A percentile compares a stretch with the other conserved stretches of the same genome.
phyloP scores from a whole-genome alignment of 1,140 invertebrate genomes.

The Philotrypesis tridentata region DNA sequence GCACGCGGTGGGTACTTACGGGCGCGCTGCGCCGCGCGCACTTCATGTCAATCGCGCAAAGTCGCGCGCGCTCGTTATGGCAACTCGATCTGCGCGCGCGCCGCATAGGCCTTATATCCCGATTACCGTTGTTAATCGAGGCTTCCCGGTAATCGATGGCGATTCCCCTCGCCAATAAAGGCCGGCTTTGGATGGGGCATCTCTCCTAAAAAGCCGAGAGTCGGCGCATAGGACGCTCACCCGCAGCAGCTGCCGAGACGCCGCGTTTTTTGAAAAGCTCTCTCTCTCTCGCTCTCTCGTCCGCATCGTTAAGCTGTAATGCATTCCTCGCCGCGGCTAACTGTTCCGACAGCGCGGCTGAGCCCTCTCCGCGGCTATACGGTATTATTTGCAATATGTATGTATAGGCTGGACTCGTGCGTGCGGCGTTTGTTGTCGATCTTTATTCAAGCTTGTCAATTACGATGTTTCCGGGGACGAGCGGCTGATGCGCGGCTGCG shows the following conservation, averaged over 20 bases:
- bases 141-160: conserved; percentile 53
- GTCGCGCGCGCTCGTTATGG: conserved; percentile 57
- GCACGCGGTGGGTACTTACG: neutral
- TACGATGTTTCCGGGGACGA: neutral
- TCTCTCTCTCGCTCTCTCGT: no score
- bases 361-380: neutral
- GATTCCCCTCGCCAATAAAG: conserved; percentile 45
- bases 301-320: conserved; percentile 41
- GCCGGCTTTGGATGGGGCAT: conserved; percentile 13
- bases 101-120: conserved; percentile 57
- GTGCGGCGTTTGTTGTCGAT: neutral
- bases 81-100: conserved; percentile 60
- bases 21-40: neutral
- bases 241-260: neutral
- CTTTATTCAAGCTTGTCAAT: neutral
- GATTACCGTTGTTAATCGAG: conserved; percentile 60
- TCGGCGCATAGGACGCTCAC: neutral
- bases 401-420: no score
- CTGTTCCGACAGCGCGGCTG: neutral
- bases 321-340: conserved; percentile 21
- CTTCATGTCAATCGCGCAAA: conserved; percentile 38
- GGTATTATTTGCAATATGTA: conserved; percentile 22
- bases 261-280: conserved; percentile 21
- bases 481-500: no score
- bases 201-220: conserved; percentile 42